Base-by-base conservation (phyloP, 1,140 invertebrate genomes). In the Octopus bimaculoides region DNA sequence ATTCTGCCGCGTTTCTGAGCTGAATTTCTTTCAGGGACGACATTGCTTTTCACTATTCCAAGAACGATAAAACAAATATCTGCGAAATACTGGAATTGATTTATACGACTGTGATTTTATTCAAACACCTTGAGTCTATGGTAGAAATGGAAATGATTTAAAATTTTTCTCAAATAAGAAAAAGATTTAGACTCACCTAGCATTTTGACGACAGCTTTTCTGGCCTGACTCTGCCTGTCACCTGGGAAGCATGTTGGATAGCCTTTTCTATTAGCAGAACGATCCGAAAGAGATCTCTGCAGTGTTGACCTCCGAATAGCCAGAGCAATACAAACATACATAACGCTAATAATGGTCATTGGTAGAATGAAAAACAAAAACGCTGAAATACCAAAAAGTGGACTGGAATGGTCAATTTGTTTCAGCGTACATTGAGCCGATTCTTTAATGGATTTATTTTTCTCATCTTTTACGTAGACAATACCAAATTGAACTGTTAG, bases 381-480 rank as follows among this genome's bases (percentile, higher is more conserved):
- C 2, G 88, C 84, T 5, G 88, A 87, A 73, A 85, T 84, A 80
- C 71, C 86, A 86, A 71, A 79, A 81, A 5, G 78, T 66, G 66
- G 55, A 83, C 81, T 55, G 77, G 82, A 5, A 81, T 52, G 7
- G 82, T 76, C 8, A 80, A 81, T 78, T 81, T 56, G 10, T 79
- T 79, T 78, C 6, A 84, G 82, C 66, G 83, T 85, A 54, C 86
- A 87, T 8, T 80, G 82, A 9, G 82, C 79, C 55, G 89, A 90
- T 52, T 88, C 85, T 5, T 56, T 12, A 0, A 91, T 79, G 0
- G 82, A 80, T 41, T 93, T 83, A 93, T 93, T 81, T 54, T 56
- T 52, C n/a, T 77, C 69, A 69, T 82, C 41, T 66, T 78, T 81
- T 75, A 56, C 83, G 84, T 83, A 87, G 69, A 85, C 77, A 20